phyloP scores from a whole-genome alignment of 2,797 vertebrate species.

The Hemitrygon akajei region DNA sequence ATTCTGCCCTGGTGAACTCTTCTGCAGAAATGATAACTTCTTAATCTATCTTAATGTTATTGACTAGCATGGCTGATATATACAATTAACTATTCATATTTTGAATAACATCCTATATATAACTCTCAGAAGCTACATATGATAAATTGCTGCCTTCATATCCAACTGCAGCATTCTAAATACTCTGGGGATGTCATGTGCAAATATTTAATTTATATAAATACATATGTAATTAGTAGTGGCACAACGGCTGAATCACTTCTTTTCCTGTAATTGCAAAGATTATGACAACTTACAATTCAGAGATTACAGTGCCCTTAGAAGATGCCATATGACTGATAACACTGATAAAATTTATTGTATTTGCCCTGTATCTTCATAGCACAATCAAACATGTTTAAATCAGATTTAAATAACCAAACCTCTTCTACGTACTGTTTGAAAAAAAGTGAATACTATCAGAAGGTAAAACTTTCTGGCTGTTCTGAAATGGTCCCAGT shows the following conservation, averaged over 20 bases:
- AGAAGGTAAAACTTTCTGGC: background rate
- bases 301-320: background rate
- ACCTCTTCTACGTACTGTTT: background rate
- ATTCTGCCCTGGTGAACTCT: background rate
- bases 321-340: background rate
- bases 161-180: background rate
- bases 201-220: background rate
- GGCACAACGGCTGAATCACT: background rate
- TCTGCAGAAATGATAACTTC: background rate
- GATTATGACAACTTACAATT: background rate
- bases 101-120: background rate
- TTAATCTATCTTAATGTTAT: background rate
- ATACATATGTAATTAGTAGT: background rate
- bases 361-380: background rate
- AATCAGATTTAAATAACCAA: background rate
- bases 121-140: background rate
- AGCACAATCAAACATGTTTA: background rate
- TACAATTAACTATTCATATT: background rate
- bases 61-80: background rate
- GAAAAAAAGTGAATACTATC: background rate
- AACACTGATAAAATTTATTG: background rate
- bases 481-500: background rate
- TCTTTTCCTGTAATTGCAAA: background rate
- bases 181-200: background rate
- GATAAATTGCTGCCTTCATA: background rate